phyloP scores from a whole-genome alignment of 2,888 invertebrate species.

The Drosophila pseudotalamancana region DNA sequence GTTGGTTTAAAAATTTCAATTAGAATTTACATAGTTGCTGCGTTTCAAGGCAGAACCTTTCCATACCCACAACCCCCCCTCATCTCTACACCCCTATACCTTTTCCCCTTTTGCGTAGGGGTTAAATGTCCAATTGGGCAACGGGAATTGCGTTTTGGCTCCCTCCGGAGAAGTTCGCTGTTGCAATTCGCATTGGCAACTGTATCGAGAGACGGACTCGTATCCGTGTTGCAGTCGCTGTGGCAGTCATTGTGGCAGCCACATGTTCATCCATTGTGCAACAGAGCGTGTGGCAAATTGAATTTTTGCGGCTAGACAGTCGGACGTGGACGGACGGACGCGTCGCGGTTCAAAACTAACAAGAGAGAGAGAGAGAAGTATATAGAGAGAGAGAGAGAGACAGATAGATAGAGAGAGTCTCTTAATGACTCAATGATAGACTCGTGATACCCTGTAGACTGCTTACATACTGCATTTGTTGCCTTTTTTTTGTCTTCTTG shows the following conservation, averaged over 20 bases:
- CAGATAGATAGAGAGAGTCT: too few relatives aligned
- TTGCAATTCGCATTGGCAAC: slow-evolving; percentile 4
- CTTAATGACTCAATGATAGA: too few relatives aligned
- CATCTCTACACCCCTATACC: neutral
- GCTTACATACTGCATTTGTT: too few relatives aligned
- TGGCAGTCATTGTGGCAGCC: slow-evolving; percentile 2
- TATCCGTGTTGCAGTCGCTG: neutral
- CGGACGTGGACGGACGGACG: neutral
- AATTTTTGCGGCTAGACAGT: slow-evolving; percentile 46
- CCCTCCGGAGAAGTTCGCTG: slow-evolving; percentile 23
- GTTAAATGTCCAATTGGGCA: slow-evolving; percentile 1
- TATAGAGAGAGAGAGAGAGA: too few relatives aligned
- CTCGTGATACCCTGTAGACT: neutral
- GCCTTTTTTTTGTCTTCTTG: too few relatives aligned
- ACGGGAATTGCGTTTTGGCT: slow-evolving; percentile 2
- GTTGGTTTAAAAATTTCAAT: slow-evolving; percentile 33
- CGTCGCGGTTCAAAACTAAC: slow-evolving; percentile 7
- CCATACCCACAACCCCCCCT: neutral
- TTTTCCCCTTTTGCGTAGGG: too few relatives aligned
- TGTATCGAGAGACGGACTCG: slow-evolving; percentile 15
- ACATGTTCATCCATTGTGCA: slow-evolving; percentile 33
- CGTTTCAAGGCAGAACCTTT: neutral
- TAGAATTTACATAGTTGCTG: slow-evolving; percentile 46
- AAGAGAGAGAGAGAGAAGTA: slow-evolving; percentile 1
- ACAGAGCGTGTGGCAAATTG: slow-evolving; percentile 51